Conservation (phyloP, 2,113 vertebrate species). For the Cromileptes altivelis region DNA sequence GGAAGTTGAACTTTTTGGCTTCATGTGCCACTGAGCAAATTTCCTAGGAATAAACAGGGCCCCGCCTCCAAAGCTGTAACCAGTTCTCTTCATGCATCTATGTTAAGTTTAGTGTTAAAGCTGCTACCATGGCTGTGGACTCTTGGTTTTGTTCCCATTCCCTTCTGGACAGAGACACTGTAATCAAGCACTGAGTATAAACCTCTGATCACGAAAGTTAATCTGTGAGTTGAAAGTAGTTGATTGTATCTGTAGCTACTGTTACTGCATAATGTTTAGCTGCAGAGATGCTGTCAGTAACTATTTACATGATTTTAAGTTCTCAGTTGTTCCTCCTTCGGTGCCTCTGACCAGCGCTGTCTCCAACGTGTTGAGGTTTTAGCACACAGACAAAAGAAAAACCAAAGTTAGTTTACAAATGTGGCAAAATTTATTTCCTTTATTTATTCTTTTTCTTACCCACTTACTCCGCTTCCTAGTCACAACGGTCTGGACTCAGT, state of each 20-base stretch:
- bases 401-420: constrained; percentile 30
- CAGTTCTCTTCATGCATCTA: no score
- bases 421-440: constrained; percentile 37
- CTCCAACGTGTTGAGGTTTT: constrained; percentile 22
- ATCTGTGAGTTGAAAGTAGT: not conserved
- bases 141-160: not conserved
- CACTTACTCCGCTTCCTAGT: constrained; percentile 45
- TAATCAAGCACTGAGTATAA: not conserved
- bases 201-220: not conserved
- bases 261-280: not conserved
- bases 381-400: constrained; percentile 37
- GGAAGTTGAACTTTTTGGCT: no score
- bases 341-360: not conserved
- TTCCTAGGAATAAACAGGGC: no score
- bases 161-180: not conserved
- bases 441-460: constrained; percentile 41
- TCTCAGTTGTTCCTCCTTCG: not conserved
- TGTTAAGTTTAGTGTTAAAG: not conserved
- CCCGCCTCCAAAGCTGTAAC: no score
- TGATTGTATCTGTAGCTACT: not conserved
- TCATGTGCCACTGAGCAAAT: no score
- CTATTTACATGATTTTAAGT: not conserved
- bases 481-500: constrained; percentile 37
- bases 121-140: no score
- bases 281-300: constrained; percentile 6